Evolutionary conservation across 2,797 vertebrate genomes (phyloP).

Genomic region (Eulemur albifrons): DNA sequence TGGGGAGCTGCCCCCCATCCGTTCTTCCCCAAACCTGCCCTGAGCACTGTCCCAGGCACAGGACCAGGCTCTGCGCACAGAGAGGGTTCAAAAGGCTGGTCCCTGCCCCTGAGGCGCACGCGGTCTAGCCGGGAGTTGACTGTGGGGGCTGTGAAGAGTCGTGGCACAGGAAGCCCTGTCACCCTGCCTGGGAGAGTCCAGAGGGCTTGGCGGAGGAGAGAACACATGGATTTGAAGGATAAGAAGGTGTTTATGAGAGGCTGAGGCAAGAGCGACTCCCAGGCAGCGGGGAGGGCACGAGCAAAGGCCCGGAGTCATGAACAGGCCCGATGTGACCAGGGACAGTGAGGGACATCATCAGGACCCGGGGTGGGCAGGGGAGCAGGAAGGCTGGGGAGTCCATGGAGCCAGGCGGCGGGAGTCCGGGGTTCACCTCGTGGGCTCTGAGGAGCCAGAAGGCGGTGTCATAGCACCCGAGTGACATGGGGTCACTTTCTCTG

Average conservation of each 20-base stretch:
- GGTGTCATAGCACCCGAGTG: not conserved
- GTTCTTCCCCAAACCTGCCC: not conserved
- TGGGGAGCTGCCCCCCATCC: not conserved
- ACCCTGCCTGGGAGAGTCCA: fast-evolving
- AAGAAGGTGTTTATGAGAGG: not conserved
- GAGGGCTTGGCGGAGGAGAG: not conserved
- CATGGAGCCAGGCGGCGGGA: not conserved
- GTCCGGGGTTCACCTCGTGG: not conserved
- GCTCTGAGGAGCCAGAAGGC: not conserved
- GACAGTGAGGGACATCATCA: fast-evolving
- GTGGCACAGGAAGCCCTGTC: not conserved
- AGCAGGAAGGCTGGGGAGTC: not conserved
- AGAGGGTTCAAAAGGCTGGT: not conserved
- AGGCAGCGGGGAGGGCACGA: not conserved
- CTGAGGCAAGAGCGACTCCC: not conserved
- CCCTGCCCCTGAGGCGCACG: fast-evolving
- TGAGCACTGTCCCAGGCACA: not conserved
- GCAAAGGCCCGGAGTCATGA: not conserved
- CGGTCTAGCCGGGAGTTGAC: not conserved
- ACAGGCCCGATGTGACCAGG: not conserved
- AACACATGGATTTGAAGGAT: not conserved
- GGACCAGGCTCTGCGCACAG: not conserved
- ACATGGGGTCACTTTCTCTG: not conserved
- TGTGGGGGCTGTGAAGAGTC: fast-evolving
- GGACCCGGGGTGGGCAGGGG: fast-evolving